Conservation (phyloP, 2,888 invertebrate species). For the Dryobota labecula region DNA sequence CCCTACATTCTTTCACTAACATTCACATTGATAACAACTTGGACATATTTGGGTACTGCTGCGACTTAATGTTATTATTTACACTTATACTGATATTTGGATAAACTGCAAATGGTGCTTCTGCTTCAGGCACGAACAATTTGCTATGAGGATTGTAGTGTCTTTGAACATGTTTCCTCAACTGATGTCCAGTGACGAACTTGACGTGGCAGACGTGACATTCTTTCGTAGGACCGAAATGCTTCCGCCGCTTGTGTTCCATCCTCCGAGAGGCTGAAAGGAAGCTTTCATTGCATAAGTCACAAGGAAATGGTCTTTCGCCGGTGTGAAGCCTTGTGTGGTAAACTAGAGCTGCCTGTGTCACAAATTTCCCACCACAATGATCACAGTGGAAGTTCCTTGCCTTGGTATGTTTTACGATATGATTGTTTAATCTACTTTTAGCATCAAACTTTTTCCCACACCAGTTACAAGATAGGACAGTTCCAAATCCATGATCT, state of each 20-base stretch:
- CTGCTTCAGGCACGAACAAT: constrained; percentile 72
- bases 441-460: constrained; percentile 81
- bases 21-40: constrained; percentile 57
- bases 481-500: constrained; percentile 80
- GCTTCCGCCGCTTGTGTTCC: constrained; percentile 81
- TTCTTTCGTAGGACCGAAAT: constrained; percentile 79
- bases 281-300: constrained; percentile 82
- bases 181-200: constrained; percentile 75
- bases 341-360: constrained; percentile 79
- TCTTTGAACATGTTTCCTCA: constrained; percentile 78
- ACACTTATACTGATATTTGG: constrained; percentile 32
- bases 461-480: constrained; percentile 81
- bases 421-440: constrained; percentile 80
- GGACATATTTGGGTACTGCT: constrained; percentile 59
- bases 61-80: constrained; percentile 47
- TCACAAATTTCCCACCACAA: constrained; percentile 83
- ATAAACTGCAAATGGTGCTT: constrained; percentile 34
- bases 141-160: constrained; percentile 84
- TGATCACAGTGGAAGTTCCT: constrained; percentile 80
- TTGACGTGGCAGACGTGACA: constrained; percentile 80
- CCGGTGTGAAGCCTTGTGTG: constrained; percentile 85
- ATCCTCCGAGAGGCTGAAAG: constrained; percentile 82
- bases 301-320: constrained; percentile 82
- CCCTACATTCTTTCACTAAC: background rate
- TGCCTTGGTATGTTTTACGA: constrained; percentile 84